These are phyloP conservation scores for Leptinotarsa lineolata DNA, from an alignment of 1,140 invertebrate species.

Conservation along the genomic window DNA sequence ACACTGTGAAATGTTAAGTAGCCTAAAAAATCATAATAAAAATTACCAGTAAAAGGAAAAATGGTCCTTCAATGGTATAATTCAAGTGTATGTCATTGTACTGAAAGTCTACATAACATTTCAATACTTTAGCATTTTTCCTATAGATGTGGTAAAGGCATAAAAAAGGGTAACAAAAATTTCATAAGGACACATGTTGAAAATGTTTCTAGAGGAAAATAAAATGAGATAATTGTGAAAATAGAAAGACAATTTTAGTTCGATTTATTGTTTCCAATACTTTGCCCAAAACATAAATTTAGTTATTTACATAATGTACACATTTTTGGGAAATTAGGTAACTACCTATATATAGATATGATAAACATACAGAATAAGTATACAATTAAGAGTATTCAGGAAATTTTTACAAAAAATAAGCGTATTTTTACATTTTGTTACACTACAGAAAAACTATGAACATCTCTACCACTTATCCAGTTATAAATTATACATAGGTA, in stretches of 20 bases:
- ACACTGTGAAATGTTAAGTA: too few species aligned
- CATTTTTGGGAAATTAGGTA: constrained; percentile 11
- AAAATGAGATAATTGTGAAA: too few species aligned
- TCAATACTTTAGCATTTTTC: too few species aligned
- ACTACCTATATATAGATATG: constrained; percentile 25
- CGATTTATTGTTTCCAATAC: constrained; percentile 24
- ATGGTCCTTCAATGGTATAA: too few species aligned
- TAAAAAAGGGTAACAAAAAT: too few species aligned
- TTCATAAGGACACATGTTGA: too few species aligned
- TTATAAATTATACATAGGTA: constrained; percentile 30
- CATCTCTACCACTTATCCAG: constrained; percentile 17
- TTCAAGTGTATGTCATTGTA: too few species aligned
- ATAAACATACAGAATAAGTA: constrained; percentile 26
- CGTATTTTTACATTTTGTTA: constrained; percentile 27
- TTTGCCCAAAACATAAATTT: constrained; percentile 32
- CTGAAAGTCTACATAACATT: too few species aligned
- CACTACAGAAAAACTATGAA: constrained; percentile 21
- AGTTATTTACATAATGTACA: constrained; percentile 32
- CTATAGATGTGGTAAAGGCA: too few species aligned
- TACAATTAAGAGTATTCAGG: constrained; percentile 27
- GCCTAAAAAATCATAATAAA: too few species aligned
- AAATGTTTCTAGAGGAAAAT: too few species aligned
- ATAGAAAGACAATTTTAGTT: constrained; percentile 1
- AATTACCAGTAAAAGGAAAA: too few species aligned
- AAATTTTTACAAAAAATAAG: constrained; percentile 31